Conservation (phyloP, 2,888 invertebrate species). For the Tachina fera region DNA sequence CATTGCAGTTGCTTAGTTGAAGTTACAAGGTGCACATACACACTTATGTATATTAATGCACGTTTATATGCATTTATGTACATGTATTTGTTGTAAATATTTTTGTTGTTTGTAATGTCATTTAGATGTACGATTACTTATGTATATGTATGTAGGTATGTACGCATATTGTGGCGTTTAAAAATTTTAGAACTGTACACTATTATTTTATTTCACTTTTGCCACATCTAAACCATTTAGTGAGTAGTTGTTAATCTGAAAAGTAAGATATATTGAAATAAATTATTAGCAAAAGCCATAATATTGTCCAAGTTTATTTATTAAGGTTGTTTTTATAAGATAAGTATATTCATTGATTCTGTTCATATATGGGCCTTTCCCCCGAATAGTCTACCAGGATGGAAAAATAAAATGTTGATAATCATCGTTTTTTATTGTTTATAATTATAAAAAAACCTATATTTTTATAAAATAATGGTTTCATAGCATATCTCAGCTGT, state of each 20-base stretch:
- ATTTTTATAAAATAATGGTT: no score
- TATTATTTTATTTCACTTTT: background rate
- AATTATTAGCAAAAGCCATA: background rate
- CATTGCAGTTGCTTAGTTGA: constrained; percentile 46
- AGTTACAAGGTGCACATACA: constrained; percentile 2
- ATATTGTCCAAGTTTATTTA: no score
- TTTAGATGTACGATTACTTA: no score
- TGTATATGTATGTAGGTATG: background rate
- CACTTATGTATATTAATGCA: no score
- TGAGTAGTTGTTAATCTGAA: constrained; percentile 26
- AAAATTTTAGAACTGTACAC: constrained; percentile 7
- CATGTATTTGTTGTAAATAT: background rate
- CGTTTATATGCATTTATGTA: background rate
- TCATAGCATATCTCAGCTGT: no score
- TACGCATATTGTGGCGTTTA: constrained; percentile 17
- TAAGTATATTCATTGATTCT: no score
- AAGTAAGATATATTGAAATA: constrained; percentile 1
- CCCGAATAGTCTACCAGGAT: no score
- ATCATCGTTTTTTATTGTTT: no score
- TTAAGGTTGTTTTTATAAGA: no score
- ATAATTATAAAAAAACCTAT: no score
- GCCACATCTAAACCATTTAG: constrained; percentile 18
- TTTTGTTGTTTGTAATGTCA: constrained; percentile 38
- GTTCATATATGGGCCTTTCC: no score
- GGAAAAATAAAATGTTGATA: no score